A percentile compares a stretch with the other conserved stretches of the same genome.
Evolutionary conservation across 2,113 vertebrate species (phyloP).

Genomic region (Tachycineta bicolor): DNA sequence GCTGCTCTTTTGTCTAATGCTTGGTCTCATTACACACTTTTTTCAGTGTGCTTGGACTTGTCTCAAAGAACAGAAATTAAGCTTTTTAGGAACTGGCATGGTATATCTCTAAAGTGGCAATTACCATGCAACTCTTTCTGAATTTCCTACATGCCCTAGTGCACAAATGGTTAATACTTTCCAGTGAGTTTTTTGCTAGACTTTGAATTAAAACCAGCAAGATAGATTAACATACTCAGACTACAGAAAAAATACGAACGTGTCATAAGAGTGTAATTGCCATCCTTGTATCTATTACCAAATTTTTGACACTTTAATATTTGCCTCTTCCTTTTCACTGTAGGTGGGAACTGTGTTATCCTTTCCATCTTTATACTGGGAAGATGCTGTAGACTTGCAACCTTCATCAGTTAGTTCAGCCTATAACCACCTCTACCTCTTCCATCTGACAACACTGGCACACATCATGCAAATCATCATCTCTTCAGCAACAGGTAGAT

Average conservation of each 20-base stretch:
- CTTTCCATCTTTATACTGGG: conserved; percentile 92
- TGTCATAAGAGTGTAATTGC: neutral
- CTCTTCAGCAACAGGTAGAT: conserved; percentile 76
- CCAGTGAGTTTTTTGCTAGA: neutral
- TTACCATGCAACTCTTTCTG: neutral
- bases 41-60: neutral
- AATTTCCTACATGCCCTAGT: neutral
- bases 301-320: neutral
- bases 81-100: neutral
- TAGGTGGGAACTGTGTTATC: conserved; percentile 91
- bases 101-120: neutral
- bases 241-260: neutral
- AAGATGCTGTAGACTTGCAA: conserved; percentile 88
- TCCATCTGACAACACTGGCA: conserved; percentile 93
- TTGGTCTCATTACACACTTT: neutral
- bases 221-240: neutral
- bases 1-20: neutral
- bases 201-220: neutral
- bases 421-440: conserved; percentile 92
- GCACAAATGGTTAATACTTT: neutral
- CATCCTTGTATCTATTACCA: neutral
- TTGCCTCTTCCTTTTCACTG: conserved; percentile 3
- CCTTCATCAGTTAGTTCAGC: conserved; percentile 90
- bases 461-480: conserved; percentile 90
- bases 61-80: neutral